phyloP scores from a whole-genome alignment of 2,888 invertebrate species.

The Cerastoderma edule region DNA sequence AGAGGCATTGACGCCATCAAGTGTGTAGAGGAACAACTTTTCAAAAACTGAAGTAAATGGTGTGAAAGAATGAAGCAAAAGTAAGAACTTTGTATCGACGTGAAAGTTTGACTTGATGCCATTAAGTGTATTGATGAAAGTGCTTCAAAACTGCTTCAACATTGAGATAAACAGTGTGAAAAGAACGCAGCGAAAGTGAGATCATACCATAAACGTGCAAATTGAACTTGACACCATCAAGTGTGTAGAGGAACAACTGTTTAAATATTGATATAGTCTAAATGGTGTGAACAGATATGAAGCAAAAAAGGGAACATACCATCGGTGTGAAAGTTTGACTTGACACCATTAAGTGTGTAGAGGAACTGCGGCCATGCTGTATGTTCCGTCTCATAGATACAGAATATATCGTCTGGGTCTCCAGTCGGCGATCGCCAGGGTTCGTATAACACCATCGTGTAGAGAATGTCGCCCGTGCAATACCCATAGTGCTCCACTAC shows the following conservation, averaged over 20 bases:
- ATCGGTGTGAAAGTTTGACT: slow-evolving; percentile 10
- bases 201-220: not conserved
- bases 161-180: not conserved
- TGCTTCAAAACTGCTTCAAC: not conserved
- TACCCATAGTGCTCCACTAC: slow-evolving; percentile 9
- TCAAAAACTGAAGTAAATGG: too few relatives aligned
- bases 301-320: not conserved
- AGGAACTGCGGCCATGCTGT: slow-evolving; percentile 13
- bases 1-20: too few relatives aligned
- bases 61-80: too few relatives aligned
- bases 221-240: not conserved
- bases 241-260: not conserved
- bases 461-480: not conserved
- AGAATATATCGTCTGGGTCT: not conserved
- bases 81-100: too few relatives aligned
- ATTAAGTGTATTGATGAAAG: not conserved
- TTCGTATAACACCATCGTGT: slow-evolving; percentile 12
- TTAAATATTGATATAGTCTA: not conserved
- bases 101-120: too few relatives aligned
- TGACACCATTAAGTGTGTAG: slow-evolving; percentile 5
- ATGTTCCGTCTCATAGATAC: slow-evolving; percentile 8
- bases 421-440: not conserved
- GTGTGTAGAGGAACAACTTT: too few relatives aligned
- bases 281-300: not conserved
- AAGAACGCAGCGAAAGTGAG: not conserved